These are phyloP conservation scores for Ailuropoda melanoleuca DNA, from an alignment of 2,113 vertebrate species.

Conservation along the genomic window DNA sequence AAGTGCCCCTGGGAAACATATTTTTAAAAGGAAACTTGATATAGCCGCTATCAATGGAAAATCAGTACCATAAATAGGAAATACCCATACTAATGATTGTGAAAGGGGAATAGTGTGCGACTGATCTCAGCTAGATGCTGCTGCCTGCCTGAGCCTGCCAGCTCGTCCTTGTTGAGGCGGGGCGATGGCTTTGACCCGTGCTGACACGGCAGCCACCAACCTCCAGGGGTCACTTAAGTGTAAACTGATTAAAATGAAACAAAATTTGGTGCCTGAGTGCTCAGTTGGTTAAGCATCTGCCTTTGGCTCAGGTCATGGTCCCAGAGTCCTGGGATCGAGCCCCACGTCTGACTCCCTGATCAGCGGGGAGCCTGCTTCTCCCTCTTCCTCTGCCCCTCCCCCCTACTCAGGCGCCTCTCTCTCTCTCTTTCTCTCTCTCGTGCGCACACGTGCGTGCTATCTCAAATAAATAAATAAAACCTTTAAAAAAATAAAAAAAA, in stretches of 20 bases:
- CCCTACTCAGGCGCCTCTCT: too few species aligned
- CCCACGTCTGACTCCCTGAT: too few species aligned
- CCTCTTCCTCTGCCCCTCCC: too few species aligned
- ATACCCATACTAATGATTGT: not conserved
- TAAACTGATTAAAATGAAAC: not conserved
- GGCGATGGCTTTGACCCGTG: rapidly evolving
- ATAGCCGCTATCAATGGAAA: not conserved
- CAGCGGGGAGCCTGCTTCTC: too few species aligned
- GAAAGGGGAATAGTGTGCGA: not conserved
- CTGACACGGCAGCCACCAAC: not conserved
- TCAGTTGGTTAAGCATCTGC: too few species aligned
- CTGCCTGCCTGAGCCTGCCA: too few species aligned
- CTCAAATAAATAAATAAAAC: too few species aligned
- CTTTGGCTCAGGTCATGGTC: too few species aligned
- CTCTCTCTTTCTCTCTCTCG: too few species aligned
- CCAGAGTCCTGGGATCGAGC: too few species aligned
- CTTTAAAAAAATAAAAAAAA: too few species aligned
- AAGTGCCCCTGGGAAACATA: not conserved
- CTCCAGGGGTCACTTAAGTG: not conserved
- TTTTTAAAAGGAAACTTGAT: not conserved
- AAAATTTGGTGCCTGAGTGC: not conserved
- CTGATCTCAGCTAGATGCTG: not conserved
- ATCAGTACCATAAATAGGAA: not conserved
- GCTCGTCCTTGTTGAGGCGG: not conserved
- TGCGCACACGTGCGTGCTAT: too few species aligned